Percentiles rank a stretch among this genome's conserved stretches.
Conservation (phyloP, 2,113 vertebrate genomes). For the Todiramphus chloris region DNA sequence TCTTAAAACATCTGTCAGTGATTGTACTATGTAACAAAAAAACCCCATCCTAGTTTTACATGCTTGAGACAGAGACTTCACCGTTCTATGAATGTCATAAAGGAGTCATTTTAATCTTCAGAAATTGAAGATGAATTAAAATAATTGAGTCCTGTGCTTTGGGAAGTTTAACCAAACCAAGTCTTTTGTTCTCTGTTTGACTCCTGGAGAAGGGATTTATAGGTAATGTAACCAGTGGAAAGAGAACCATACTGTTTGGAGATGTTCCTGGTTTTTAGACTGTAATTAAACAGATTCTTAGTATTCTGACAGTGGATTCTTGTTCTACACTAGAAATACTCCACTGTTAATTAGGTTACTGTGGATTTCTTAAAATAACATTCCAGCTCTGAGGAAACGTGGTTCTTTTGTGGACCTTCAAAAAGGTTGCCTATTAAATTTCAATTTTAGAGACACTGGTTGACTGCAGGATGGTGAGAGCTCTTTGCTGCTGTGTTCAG, state of each 20-base stretch:
- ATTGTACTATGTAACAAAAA: background rate
- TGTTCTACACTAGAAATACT: background rate
- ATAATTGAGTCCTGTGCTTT: background rate
- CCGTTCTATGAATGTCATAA: background rate
- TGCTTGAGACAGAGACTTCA: background rate
- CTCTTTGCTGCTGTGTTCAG: background rate
- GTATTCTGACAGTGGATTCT: background rate
- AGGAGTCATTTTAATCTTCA: background rate
- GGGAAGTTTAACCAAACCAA: background rate
- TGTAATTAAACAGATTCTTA: background rate
- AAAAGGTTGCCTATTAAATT: background rate
- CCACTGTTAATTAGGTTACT: background rate
- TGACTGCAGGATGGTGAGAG: background rate
- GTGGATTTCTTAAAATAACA: background rate
- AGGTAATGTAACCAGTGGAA: background rate
- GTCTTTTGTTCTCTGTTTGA: background rate
- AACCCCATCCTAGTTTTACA: background rate
- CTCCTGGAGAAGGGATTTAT: background rate
- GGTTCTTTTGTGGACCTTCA: background rate
- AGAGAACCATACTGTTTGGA: background rate
- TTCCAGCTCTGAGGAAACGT: background rate
- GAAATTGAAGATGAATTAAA: background rate
- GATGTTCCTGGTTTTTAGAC: background rate
- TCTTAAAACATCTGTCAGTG: background rate
- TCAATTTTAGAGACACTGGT: background rate